These are phyloP conservation scores for Acanthosepion esculentum DNA, from an alignment of 2,888 invertebrate species.

Conservation along the genomic window DNA sequence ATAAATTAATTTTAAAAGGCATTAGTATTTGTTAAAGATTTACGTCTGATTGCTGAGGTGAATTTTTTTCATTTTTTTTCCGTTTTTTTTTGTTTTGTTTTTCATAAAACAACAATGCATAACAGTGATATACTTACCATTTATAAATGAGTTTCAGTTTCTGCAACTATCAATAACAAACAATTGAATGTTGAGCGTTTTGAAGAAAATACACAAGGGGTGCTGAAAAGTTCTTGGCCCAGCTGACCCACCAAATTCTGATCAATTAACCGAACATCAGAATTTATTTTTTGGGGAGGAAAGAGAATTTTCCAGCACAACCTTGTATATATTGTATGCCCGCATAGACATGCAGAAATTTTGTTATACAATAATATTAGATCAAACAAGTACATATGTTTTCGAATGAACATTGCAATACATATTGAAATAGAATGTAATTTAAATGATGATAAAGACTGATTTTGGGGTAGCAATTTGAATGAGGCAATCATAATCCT, in stretches of 20 bases:
- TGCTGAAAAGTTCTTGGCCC: too few relatives aligned
- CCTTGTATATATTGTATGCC: neutral
- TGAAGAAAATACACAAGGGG: neutral
- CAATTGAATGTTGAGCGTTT: neutral
- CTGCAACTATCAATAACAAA: slow-evolving; percentile 9
- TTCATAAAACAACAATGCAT: neutral
- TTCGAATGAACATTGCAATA: slow-evolving; percentile 20
- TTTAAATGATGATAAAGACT: neutral
- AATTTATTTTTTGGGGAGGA: neutral
- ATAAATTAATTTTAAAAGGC: neutral
- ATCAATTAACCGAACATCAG: neutral
- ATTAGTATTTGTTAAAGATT: neutral
- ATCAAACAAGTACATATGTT: neutral
- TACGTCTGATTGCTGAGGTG: neutral
- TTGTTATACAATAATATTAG: neutral
- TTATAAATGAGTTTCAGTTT: neutral
- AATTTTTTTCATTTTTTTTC: neutral
- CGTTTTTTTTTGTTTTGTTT: neutral
- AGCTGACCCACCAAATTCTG: too few relatives aligned
- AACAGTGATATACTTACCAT: slow-evolving; percentile 23
- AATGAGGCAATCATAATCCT: neutral
- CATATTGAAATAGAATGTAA: neutral
- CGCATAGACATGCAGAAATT: neutral
- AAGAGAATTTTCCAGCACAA: too few relatives aligned
- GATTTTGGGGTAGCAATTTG: neutral